phyloP scores from a whole-genome alignment of 1,140 invertebrate species.

The Drosophila sucinea region DNA sequence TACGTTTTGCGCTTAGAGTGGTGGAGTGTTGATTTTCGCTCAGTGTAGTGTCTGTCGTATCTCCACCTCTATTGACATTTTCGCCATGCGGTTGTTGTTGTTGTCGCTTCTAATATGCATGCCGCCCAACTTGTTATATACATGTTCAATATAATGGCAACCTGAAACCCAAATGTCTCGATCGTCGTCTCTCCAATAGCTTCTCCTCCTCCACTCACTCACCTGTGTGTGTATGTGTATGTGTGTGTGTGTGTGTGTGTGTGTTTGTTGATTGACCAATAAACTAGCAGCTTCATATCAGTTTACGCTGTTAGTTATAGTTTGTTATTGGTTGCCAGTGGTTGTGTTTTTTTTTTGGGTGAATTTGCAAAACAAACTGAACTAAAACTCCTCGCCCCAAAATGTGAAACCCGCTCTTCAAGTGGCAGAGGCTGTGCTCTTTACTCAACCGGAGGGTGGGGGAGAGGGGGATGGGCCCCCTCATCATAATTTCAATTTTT shows the following conservation, averaged over 20 bases:
- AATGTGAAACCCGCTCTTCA: constrained; percentile 72
- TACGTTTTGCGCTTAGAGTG: no score
- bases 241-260: no score
- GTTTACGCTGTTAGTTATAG: constrained; percentile 78
- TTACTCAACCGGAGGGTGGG: constrained; percentile 61
- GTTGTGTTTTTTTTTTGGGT: constrained; percentile 14
- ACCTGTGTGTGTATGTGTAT: no score
- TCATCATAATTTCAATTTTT: constrained; percentile 78
- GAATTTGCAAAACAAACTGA: constrained; percentile 47
- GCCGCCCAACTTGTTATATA: constrained; percentile 51
- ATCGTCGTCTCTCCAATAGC: constrained; percentile 14
- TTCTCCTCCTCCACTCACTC: constrained; percentile 15
- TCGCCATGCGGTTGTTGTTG: constrained; percentile 3
- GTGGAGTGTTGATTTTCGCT: no score
- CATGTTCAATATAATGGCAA: constrained; percentile 57
- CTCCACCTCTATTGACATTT: constrained; percentile 2
- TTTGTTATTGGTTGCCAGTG: constrained; percentile 72
- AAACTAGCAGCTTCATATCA: constrained; percentile 79
- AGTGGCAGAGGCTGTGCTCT: constrained; percentile 65
- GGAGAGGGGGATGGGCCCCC: constrained; percentile 26
- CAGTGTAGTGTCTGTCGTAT: neutral
- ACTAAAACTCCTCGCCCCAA: constrained; percentile 61
- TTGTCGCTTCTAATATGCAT: constrained; percentile 10
- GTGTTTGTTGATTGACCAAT: constrained; percentile 67
- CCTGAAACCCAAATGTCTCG: constrained; percentile 36